Percentiles rank a stretch among this genome's conserved stretches.
Evolutionary conservation across 2,888 invertebrate genomes (phyloP).

Genomic region (Lasius platythorax): DNA sequence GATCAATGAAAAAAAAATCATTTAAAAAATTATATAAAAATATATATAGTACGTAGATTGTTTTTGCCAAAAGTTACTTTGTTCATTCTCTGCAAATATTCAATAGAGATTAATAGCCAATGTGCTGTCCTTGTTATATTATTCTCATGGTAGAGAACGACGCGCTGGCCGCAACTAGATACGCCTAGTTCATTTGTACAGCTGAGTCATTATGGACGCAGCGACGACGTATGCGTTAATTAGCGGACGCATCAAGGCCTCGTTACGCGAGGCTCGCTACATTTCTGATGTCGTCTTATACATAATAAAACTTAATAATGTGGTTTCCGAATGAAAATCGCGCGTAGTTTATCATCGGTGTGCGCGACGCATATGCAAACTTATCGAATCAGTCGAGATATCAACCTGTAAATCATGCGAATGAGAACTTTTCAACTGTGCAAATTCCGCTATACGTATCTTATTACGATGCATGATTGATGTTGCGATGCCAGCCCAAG

Average conservation of each 20-base stretch:
- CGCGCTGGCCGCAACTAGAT: constrained; percentile 30
- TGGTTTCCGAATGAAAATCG: constrained; percentile 10
- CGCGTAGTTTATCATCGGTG: not conserved
- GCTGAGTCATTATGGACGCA: constrained; percentile 76
- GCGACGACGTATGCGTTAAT: constrained; percentile 71
- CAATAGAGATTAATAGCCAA: not conserved
- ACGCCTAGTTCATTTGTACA: constrained; percentile 75
- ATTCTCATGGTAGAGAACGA: not conserved
- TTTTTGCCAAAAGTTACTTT: not conserved
- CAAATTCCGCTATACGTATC: not conserved
- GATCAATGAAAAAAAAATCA: not conserved
- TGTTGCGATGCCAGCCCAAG: not conserved
- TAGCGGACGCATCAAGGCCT: constrained; percentile 78
- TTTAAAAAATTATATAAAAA: not conserved
- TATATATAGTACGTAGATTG: not conserved
- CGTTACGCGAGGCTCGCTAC: constrained; percentile 57
- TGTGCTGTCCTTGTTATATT: constrained; percentile 6
- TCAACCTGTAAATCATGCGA: not conserved
- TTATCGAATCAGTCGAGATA: not conserved
- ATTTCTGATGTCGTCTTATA: constrained; percentile 17
- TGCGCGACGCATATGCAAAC: not conserved
- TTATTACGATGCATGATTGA: not conserved
- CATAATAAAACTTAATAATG: not conserved
- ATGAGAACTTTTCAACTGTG: constrained; percentile 12
- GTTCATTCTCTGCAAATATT: not conserved